These are phyloP conservation scores for Cheilosia pagana DNA, from an alignment of 2,888 invertebrate species.

Conservation along the genomic window DNA sequence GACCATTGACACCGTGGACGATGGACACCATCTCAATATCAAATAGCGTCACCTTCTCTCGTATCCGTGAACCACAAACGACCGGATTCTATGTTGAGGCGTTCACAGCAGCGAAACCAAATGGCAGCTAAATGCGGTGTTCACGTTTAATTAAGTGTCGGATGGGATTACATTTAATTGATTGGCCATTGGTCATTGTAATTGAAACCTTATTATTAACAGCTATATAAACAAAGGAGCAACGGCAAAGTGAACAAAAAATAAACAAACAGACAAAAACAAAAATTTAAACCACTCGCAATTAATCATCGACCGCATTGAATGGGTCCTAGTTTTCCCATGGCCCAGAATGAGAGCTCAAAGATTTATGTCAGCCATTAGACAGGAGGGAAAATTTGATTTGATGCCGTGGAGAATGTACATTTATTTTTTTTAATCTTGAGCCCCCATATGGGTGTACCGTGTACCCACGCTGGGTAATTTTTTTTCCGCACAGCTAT, in stretches of 20 bases:
- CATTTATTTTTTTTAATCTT: neutral
- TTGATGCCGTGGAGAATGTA: slow-evolving; percentile 42
- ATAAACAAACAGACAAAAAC: neutral
- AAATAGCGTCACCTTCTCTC: slow-evolving; percentile 21
- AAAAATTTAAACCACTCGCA: neutral
- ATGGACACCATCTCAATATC: slow-evolving; percentile 57
- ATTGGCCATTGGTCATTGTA: slow-evolving; percentile 70
- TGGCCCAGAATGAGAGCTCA: slow-evolving; percentile 35
- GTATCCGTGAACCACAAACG: neutral
- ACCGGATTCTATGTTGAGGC: slow-evolving; percentile 27
- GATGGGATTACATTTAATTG: slow-evolving; percentile 66
- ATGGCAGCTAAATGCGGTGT: slow-evolving; percentile 27
- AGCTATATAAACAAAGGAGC: slow-evolving; percentile 27
- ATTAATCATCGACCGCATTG: slow-evolving; percentile 51
- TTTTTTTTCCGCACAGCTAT: slow-evolving; percentile 4
- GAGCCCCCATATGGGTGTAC: slow-evolving; percentile 28
- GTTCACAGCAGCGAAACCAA: slow-evolving; percentile 29
- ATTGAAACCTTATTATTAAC: slow-evolving; percentile 62
- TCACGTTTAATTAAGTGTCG: slow-evolving; percentile 64
- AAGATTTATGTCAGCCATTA: slow-evolving; percentile 56
- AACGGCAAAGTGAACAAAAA: slow-evolving; percentile 3
- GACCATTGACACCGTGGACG: slow-evolving; percentile 58
- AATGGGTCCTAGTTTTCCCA: slow-evolving; percentile 52
- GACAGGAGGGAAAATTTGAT: slow-evolving; percentile 50
- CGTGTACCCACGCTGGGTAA: slow-evolving; percentile 54